phyloP scores from a whole-genome alignment of 2,888 invertebrate species.

The Luperina testacea region DNA sequence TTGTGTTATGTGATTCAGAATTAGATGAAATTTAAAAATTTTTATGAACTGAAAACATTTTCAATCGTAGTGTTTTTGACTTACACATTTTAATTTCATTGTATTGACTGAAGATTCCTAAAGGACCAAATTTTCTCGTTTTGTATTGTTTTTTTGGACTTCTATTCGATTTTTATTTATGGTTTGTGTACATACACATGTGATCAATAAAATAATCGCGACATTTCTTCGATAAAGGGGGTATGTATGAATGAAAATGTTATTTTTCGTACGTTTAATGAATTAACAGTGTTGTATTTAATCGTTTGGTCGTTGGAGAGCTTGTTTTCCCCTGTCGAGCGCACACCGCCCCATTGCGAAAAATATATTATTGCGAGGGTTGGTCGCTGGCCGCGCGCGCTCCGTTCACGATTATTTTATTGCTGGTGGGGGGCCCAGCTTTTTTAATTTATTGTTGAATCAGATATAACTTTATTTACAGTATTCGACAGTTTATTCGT shows the following conservation, averaged over 20 bases:
- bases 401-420: conserved; percentile 79
- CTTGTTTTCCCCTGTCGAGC: conserved; percentile 74
- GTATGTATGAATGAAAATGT: conserved; percentile 85
- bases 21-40: conserved; percentile 65
- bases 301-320: conserved; percentile 52
- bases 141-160: conserved; percentile 47
- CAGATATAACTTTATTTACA: conserved; percentile 24
- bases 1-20: conserved; percentile 67
- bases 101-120: conserved; percentile 26
- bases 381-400: conserved; percentile 68
- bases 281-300: conserved; percentile 54
- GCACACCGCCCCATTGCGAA: conserved; percentile 79
- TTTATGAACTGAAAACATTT: conserved; percentile 70
- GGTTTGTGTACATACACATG: conserved; percentile 84
- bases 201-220: conserved; percentile 83
- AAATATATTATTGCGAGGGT: conserved; percentile 81
- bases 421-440: conserved; percentile 77
- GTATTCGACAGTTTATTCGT: neutral
- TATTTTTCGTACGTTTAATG: conserved; percentile 53
- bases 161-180: conserved; percentile 65
- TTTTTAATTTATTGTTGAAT: conserved; percentile 66
- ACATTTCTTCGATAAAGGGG: conserved; percentile 76
- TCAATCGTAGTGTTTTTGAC: conserved; percentile 51
- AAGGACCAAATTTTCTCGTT: conserved; percentile 7
- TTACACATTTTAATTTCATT: conserved; percentile 22